phyloP scores from a whole-genome alignment of 2,888 invertebrate genomes.

The Pomacea canaliculata region DNA sequence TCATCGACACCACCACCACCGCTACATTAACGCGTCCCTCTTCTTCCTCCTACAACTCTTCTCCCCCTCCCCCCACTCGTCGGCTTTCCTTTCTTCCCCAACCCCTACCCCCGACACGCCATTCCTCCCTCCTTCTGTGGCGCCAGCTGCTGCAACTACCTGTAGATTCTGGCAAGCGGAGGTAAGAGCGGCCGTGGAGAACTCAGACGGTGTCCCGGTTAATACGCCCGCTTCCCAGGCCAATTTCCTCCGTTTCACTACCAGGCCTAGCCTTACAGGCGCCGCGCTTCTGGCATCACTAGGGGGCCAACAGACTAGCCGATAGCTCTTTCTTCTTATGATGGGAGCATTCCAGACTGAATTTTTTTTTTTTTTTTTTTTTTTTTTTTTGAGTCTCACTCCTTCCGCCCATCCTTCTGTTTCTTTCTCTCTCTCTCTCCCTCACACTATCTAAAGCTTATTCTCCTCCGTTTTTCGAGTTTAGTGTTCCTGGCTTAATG shows the following conservation, averaged over 20 bases:
- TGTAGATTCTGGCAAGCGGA: conserved; percentile 3
- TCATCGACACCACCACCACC: too few species aligned
- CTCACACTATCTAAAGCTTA: too few species aligned
- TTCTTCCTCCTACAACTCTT: background rate
- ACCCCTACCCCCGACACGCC: background rate
- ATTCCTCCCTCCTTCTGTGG: background rate
- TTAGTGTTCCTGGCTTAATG: too few species aligned
- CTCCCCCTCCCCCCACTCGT: background rate
- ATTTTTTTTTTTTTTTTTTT: background rate
- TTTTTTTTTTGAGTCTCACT: background rate
- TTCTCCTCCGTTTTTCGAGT: too few species aligned
- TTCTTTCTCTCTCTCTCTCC: background rate
- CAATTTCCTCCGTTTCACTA: conserved; percentile 22
- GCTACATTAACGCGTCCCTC: background rate
- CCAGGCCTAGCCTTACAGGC: conserved; percentile 3
- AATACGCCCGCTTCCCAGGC: conserved; percentile 3
- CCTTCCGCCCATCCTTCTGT: background rate
- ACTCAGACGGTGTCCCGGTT: background rate
- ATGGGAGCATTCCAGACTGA: conserved; percentile 2
- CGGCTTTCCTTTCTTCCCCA: background rate
- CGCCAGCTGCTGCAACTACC: conserved; percentile 2
- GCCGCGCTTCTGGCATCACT: conserved; percentile 4
- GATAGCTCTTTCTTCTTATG: background rate
- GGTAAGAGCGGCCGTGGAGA: background rate
- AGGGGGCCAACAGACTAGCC: background rate